Conservation (phyloP, 2,888 invertebrate genomes). For the Diadegma fenestrale region DNA sequence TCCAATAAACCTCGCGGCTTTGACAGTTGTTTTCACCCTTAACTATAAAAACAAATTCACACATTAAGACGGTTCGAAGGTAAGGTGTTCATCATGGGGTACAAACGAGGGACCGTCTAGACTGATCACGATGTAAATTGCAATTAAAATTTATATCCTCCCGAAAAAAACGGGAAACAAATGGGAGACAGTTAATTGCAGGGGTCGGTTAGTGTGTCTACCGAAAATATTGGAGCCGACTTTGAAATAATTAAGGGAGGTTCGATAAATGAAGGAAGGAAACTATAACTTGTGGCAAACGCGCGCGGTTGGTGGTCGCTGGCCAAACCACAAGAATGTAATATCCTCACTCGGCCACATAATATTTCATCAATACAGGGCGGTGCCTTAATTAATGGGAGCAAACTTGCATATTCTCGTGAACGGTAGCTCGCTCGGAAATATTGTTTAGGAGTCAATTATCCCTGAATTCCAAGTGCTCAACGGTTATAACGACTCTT, state of each 20-base stretch:
- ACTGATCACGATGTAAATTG: too few relatives aligned
- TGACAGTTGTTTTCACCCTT: background rate
- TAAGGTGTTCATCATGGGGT: too few relatives aligned
- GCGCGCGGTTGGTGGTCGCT: conserved; percentile 44
- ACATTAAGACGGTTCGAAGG: too few relatives aligned
- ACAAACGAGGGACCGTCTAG: too few relatives aligned
- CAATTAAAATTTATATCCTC: too few relatives aligned
- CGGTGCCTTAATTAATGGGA: conserved; percentile 36
- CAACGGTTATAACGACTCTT: background rate
- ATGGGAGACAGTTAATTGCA: background rate
- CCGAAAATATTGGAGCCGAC: conserved; percentile 41
- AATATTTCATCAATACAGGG: conserved; percentile 51
- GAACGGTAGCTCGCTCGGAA: background rate
- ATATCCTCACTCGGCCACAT: conserved; percentile 27
- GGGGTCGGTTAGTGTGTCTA: background rate
- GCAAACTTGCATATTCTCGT: conserved; percentile 10
- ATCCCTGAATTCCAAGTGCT: background rate
- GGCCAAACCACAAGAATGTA: conserved; percentile 47
- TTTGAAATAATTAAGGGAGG: conserved; percentile 47
- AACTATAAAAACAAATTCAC: too few relatives aligned
- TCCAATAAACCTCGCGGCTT: conserved; percentile 56
- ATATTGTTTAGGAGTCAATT: background rate
- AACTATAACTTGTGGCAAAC: conserved; percentile 5
- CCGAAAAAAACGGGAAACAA: too few relatives aligned
- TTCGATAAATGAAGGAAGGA: background rate